phyloP scores from a whole-genome alignment of 2,797 vertebrate species.

The Chelon auratus region DNA sequence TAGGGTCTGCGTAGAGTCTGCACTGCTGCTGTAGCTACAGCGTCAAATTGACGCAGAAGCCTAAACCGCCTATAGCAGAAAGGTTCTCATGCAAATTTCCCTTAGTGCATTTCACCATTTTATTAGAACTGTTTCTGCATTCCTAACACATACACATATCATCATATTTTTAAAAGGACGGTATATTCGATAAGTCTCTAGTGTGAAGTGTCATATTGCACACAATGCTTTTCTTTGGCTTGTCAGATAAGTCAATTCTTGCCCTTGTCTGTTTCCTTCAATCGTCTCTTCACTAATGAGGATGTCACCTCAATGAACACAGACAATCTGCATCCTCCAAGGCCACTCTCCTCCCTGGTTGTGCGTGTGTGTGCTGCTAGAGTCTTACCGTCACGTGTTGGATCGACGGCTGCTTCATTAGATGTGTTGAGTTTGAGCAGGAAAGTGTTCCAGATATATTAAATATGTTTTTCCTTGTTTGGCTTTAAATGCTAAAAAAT shows the following conservation, averaged over 20 bases:
- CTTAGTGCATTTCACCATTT: constrained; percentile 8
- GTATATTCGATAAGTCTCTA: constrained; percentile 28
- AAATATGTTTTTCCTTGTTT: not conserved
- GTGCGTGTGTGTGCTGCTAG: not conserved
- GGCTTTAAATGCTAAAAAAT: not conserved
- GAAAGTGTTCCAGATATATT: not conserved
- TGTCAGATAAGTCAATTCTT: constrained; percentile 52
- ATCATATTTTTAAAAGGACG: constrained; percentile 10
- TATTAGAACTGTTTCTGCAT: constrained; percentile 3
- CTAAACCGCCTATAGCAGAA: no score
- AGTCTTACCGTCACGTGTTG: constrained; percentile 6
- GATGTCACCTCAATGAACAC: constrained; percentile 32
- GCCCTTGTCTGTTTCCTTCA: constrained; percentile 15
- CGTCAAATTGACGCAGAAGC: no score
- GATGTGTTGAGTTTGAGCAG: not conserved
- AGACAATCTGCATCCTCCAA: constrained; percentile 19
- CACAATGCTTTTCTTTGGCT: constrained; percentile 47
- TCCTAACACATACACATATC: constrained; percentile 4
- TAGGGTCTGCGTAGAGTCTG: no score
- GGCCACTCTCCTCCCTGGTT: constrained; percentile 26
- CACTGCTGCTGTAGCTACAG: no score
- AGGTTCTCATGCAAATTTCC: not conserved
- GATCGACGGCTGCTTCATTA: constrained; percentile 11
- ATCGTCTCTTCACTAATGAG: constrained; percentile 43
- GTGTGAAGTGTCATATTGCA: constrained; percentile 41